These are phyloP conservation scores for Melanchra persicariae DNA, from an alignment of 2,888 invertebrate species.

Conservation along the genomic window DNA sequence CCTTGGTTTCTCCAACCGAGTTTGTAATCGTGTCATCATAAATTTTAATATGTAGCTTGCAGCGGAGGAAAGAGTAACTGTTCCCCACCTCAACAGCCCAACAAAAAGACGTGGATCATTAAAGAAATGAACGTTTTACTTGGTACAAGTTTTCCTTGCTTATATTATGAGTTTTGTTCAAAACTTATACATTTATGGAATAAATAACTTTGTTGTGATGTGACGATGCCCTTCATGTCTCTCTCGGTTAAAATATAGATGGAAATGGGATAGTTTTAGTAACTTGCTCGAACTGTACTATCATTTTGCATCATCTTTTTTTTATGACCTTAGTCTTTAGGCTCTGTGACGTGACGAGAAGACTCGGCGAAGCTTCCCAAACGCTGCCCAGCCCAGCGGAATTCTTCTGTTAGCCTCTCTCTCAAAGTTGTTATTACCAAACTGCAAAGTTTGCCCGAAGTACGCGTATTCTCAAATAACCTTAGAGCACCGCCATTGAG, in stretches of 20 bases:
- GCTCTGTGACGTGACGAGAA: too few relatives aligned
- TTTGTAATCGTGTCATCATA: conserved; percentile 29
- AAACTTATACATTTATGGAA: conserved; percentile 58
- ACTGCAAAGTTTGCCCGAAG: too few relatives aligned
- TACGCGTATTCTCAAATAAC: too few relatives aligned
- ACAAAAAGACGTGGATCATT: conserved; percentile 44
- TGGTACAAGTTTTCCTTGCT: conserved; percentile 39
- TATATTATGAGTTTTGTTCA: conserved; percentile 53
- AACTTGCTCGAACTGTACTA: background rate
- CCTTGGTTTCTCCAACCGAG: background rate
- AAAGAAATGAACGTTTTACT: conserved; percentile 56
- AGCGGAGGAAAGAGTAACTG: conserved; percentile 23
- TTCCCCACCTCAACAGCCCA: conserved; percentile 15
- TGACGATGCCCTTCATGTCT: conserved; percentile 16
- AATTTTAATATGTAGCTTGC: conserved; percentile 23
- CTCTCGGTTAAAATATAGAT: conserved; percentile 16
- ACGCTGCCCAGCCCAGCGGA: too few relatives aligned
- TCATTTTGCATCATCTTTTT: too few relatives aligned
- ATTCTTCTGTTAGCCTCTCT: too few relatives aligned
- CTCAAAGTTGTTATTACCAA: too few relatives aligned
- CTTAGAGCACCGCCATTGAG: too few relatives aligned
- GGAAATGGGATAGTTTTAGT: conserved; percentile 4
- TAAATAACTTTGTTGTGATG: conserved; percentile 34
- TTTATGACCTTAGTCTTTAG: too few relatives aligned
- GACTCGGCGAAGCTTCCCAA: too few relatives aligned